Evolutionary conservation across 2,888 invertebrate species (phyloP).

Genomic region (Ferdinandea cuprea): DNA sequence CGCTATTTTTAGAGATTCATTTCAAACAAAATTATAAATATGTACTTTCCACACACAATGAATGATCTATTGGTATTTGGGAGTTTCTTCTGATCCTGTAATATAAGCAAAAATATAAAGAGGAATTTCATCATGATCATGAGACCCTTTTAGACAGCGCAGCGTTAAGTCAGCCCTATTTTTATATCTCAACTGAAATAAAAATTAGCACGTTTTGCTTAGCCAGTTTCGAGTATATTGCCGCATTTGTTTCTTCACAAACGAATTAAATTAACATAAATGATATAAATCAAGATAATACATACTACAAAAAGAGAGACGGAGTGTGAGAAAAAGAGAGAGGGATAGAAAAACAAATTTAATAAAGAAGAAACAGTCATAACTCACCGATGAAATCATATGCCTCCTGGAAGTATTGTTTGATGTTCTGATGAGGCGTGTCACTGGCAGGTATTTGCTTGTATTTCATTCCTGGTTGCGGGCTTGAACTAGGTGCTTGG

Average conservation of each 20-base stretch:
- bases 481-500: slow-evolving; percentile 86
- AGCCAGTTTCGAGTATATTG: slow-evolving; percentile 49
- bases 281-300: slow-evolving; percentile 34
- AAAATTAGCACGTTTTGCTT: slow-evolving; percentile 59
- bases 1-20: slow-evolving; percentile 56
- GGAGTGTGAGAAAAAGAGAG: not conserved
- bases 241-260: slow-evolving; percentile 38
- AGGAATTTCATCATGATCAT: slow-evolving; percentile 44
- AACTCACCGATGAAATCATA: slow-evolving; percentile 92
- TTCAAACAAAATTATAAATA: not conserved
- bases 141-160: slow-evolving; percentile 18
- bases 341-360: not conserved
- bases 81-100: not conserved
- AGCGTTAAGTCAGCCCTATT: slow-evolving; percentile 30
- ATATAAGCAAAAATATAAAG: not conserved
- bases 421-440: slow-evolving; percentile 92
- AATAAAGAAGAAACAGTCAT: slow-evolving; percentile 32
- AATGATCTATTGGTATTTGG: not conserved
- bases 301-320: not conserved
- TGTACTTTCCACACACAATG: not conserved
- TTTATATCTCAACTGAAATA: slow-evolving; percentile 3
- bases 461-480: slow-evolving; percentile 88
- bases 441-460: slow-evolving; percentile 92
- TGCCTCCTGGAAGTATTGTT: slow-evolving; percentile 94
- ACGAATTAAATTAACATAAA: slow-evolving; percentile 66